Evolutionary conservation across 2,113 vertebrate species (phyloP).

Genomic region (Elephantulus edwardii): DNA sequence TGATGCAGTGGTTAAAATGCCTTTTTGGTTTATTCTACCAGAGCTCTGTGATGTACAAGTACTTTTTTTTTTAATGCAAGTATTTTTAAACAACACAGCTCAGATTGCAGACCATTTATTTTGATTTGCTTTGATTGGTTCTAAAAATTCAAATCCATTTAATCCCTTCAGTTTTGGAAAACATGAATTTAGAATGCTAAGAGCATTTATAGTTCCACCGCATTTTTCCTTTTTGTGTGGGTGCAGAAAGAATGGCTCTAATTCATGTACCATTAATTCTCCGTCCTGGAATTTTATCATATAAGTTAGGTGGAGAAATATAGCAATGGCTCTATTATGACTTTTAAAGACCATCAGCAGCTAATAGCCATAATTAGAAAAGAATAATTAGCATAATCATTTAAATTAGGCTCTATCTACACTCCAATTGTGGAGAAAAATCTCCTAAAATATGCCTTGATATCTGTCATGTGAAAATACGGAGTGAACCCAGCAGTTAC

Average conservation of each 20-base stretch:
- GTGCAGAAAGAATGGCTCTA: neutral
- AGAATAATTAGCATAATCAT: conserved; percentile 48
- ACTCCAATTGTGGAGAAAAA: conserved; percentile 26
- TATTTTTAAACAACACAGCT: neutral
- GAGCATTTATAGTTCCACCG: conserved; percentile 1
- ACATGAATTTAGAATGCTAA: neutral
- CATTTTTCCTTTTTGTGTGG: neutral
- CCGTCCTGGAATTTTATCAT: conserved; percentile 25
- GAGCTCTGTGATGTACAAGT: neutral
- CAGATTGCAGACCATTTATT: neutral
- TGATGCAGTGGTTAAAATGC: too few relatives aligned
- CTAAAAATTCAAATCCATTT: neutral
- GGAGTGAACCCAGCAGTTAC: conserved; percentile 13
- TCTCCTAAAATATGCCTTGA: conserved; percentile 21
- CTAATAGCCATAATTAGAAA: conserved; percentile 63
- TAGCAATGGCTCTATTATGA: neutral
- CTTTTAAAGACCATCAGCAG: conserved; percentile 48
- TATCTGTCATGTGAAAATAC: conserved; percentile 47
- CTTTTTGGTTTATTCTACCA: too few relatives aligned
- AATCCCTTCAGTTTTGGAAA: conserved; percentile 5
- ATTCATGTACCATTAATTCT: neutral
- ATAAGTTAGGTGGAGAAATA: conserved; percentile 48
- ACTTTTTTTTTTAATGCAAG: too few relatives aligned
- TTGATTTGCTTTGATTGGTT: neutral
- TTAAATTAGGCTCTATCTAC: conserved; percentile 48